Conservation (phyloP, 2,113 vertebrate species). For the Halichoerus grypus region DNA sequence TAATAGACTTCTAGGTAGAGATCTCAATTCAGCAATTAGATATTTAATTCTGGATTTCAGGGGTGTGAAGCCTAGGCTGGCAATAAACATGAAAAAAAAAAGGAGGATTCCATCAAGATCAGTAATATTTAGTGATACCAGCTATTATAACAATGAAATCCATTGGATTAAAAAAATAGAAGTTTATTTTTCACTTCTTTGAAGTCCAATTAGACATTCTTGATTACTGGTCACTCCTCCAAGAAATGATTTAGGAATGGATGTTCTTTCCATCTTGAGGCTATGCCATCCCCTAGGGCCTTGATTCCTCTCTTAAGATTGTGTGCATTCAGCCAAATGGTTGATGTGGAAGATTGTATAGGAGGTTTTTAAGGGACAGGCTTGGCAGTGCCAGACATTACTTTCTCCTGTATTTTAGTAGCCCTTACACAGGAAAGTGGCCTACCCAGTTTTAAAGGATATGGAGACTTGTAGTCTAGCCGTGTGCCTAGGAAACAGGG, state of each 20-base stretch:
- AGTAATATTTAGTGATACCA: neutral
- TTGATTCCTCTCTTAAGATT: neutral
- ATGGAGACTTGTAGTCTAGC: neutral
- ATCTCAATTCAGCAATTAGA: neutral
- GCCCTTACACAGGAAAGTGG: neutral
- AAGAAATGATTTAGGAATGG: neutral
- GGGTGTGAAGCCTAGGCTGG: neutral
- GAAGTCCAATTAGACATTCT: neutral
- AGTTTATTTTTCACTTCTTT: neutral
- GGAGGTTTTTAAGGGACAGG: neutral
- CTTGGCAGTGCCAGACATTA: neutral
- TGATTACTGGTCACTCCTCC: neutral
- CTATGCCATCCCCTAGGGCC: neutral
- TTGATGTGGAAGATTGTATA: neutral
- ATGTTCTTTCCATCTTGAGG: neutral
- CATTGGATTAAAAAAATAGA: neutral
- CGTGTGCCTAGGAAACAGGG: neutral
- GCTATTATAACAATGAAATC: neutral
- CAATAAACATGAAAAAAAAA: neutral
- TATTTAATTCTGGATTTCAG: neutral
- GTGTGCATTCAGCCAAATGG: neutral
- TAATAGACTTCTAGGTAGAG: neutral
- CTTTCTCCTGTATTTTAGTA: neutral
- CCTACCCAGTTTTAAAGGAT: neutral
- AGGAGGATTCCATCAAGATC: neutral